Conservation (phyloP, 2,113 vertebrate genomes). For the Cebus imitator region DNA sequence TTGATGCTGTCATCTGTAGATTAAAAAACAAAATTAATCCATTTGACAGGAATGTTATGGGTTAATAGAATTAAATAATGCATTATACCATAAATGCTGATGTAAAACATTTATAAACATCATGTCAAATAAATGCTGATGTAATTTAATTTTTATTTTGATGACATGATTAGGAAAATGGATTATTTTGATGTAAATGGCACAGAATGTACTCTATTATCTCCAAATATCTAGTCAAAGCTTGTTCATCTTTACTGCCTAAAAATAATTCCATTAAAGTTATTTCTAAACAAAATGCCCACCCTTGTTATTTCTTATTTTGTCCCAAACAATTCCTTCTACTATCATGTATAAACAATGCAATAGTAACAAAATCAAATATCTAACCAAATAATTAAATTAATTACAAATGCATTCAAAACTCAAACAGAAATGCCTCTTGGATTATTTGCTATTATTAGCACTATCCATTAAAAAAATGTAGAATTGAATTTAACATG, state of each 20-base stretch:
- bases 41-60: background rate
- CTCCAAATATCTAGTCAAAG: background rate
- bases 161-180: background rate
- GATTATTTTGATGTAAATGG: background rate
- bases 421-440: background rate
- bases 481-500: background rate
- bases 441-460: background rate
- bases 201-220: background rate
- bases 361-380: background rate
- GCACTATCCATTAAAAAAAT: background rate
- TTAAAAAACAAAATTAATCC: background rate
- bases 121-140: background rate
- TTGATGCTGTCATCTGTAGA: background rate
- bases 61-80: slow-evolving; percentile 10
- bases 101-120: background rate
- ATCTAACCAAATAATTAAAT: background rate
- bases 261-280: background rate
- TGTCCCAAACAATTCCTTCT: background rate
- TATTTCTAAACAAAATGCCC: background rate
- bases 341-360: background rate
- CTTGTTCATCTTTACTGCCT: background rate
- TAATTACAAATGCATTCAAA: background rate
- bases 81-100: background rate
- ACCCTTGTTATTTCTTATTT: background rate
- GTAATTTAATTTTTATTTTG: background rate